Evolutionary conservation across 2,797 vertebrate species (phyloP).

Genomic region (Hemitrygon akajei): DNA sequence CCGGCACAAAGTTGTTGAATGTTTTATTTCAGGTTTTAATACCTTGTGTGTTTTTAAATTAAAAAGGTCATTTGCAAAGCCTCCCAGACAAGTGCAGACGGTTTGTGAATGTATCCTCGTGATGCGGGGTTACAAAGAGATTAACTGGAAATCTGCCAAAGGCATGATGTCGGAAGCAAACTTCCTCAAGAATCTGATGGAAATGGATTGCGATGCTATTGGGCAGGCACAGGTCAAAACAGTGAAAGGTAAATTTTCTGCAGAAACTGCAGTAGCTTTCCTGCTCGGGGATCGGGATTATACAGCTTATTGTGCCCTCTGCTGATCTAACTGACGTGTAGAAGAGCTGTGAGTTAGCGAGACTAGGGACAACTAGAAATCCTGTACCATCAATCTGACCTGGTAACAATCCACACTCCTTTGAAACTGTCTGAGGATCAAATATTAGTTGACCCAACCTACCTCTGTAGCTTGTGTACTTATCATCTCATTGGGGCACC

Average conservation of each 20-base stretch:
- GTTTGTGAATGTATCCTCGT: constrained; percentile 93
- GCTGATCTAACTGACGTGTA: background rate
- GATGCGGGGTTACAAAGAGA: constrained; percentile 83
- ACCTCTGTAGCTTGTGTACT: no score
- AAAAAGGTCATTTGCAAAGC: constrained; percentile 86
- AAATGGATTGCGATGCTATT: constrained; percentile 82
- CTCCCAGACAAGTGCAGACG: constrained; percentile 84
- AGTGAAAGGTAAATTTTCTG: constrained; percentile 65
- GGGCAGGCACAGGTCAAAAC: constrained; percentile 69
- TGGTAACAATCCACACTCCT: background rate
- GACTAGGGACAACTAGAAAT: background rate
- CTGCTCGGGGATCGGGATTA: no score
- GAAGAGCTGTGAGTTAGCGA: background rate
- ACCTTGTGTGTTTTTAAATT: background rate
- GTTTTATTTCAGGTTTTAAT: background rate
- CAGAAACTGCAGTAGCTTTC: background rate
- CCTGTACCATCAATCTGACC: background rate
- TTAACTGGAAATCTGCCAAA: constrained; percentile 86
- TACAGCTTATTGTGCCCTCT: background rate
- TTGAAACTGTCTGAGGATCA: background rate
- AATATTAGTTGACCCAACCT: background rate
- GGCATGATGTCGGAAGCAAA: constrained; percentile 95
- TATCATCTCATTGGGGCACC: no score
- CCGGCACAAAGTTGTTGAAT: background rate
- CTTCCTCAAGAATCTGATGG: constrained; percentile 82